Conservation (phyloP, 2,888 invertebrate genomes). For the Pyrrhia umbra region DNA sequence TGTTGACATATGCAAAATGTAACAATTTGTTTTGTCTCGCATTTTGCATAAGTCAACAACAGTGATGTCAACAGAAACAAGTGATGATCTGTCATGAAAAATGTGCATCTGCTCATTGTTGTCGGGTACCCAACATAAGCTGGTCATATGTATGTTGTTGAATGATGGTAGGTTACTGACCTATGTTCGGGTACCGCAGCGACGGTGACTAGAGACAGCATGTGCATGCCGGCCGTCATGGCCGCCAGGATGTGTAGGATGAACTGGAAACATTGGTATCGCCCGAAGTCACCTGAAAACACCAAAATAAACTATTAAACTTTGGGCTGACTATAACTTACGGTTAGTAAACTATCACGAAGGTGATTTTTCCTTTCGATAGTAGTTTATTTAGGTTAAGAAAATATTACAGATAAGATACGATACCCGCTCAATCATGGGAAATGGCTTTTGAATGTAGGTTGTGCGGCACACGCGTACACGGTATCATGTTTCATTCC, state of each 20-base stretch:
- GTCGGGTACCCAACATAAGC: conserved; percentile 17
- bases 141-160: conserved; percentile 31
- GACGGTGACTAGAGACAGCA: conserved; percentile 95
- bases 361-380: conserved; percentile 1
- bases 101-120: conserved; percentile 31
- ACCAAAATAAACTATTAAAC: conserved; percentile 22
- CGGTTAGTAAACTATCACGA: conserved; percentile 18
- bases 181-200: conserved; percentile 94
- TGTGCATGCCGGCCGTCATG: conserved; percentile 95
- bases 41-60: conserved; percentile 19
- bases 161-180: conserved; percentile 70
- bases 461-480: conserved; percentile 4
- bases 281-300: conserved; percentile 94
- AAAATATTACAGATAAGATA: conserved; percentile 45
- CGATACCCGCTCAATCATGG: conserved; percentile 15
- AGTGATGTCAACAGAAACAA: conserved; percentile 18
- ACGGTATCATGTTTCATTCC: conserved; percentile 1
- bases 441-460: conserved; percentile 31
- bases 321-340: conserved; percentile 2
- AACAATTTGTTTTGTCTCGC: conserved; percentile 8
- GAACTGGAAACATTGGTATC: conserved; percentile 95
- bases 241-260: conserved; percentile 94
- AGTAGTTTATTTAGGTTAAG: conserved; percentile 34
- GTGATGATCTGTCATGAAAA: conserved; percentile 31
- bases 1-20: conserved; percentile 12